Base-by-base conservation (phyloP, 2,113 vertebrate species). In the Furnarius figulus region DNA sequence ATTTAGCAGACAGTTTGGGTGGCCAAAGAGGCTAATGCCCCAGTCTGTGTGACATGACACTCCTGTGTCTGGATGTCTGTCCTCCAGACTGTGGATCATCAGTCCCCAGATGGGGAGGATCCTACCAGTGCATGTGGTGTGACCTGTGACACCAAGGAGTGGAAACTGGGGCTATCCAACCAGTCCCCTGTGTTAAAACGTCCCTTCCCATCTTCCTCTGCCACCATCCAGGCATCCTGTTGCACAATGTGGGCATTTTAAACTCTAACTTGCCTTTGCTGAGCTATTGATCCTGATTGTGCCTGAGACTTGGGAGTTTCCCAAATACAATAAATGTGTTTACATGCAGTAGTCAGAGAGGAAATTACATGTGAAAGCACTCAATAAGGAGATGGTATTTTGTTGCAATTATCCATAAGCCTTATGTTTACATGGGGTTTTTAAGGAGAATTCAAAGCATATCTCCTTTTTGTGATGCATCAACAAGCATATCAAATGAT, bases 381-480 rank as follows among this genome's bases (percentile, higher is more conserved):
- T 98, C 96, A 96, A 92, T 97, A 97, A 97, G 79, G 98, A 98
- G 96, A 98, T 74, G 95, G 97, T 94, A 96, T 98, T 98, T 98
- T 97, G 98, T 98, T 98, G 98, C 98, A 98, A 97, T 98, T 98
- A 98, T 87, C 95, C 95, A 85, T 98, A 98, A 99, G 98, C 98
- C 98, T 97, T 97, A 95, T 99, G 98, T 99, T 99, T 99, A 99
- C 98, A 96, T 91, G 97, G 98, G 97, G 97, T 98, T 98, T 98
- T 98, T 97, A 97, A 97, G 92, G 98, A 98, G 98, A 98, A 98
- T 98, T 98, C 98, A 98, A 98, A 98, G 98, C 98, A 96, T 98
- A 97, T 98, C 98, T 98, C 97, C 97, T 98, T 97, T 96, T 96
- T 89, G 97, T 98, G 97, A 98, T 95, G 98, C 98, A 98, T 98